phyloP scores from a whole-genome alignment of 2,797 vertebrate species.

The Pseudochaenichthys georgianus region DNA sequence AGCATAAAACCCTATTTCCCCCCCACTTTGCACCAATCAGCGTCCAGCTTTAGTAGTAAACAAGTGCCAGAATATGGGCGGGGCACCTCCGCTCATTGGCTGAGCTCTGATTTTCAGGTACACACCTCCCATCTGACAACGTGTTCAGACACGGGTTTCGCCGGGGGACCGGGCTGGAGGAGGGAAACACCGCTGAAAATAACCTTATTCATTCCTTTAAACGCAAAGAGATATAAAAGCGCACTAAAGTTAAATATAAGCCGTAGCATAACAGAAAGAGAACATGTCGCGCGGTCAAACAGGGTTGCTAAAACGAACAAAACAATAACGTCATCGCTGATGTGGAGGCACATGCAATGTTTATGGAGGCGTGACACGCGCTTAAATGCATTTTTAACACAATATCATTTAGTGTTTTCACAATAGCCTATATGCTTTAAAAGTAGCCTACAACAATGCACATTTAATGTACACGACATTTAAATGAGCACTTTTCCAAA shows the following conservation, averaged over 20 bases:
- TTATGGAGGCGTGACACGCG: no score
- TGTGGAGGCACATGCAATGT: background rate
- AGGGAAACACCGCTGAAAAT: conserved; percentile 3
- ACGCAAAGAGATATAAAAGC: background rate
- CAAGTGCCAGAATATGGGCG: conserved; percentile 72
- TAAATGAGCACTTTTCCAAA: background rate
- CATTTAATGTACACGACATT: background rate
- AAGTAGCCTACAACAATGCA: background rate
- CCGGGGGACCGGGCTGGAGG: conserved; percentile 57
- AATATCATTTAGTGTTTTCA: no score
- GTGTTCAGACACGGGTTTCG: conserved; percentile 86
- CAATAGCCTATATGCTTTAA: background rate
- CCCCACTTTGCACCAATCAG: conserved; percentile 68
- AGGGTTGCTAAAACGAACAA: background rate
- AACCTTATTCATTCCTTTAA: background rate
- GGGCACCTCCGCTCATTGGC: conserved; percentile 76
- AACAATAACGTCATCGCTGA: conserved; percentile 21
- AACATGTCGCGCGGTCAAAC: fast-evolving
- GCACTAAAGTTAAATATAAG: background rate
- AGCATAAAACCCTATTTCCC: conserved; percentile 59
- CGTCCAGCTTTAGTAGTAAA: conserved; percentile 75
- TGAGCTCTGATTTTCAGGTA: conserved; percentile 30
- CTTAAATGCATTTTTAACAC: background rate
- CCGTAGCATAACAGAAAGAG: background rate
- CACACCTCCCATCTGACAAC: conserved; percentile 84